Percentiles rank a stretch among this genome's conserved stretches.
Evolutionary conservation across 2,797 vertebrate genomes (phyloP).

Genomic region (Nyctalus aviator): DNA sequence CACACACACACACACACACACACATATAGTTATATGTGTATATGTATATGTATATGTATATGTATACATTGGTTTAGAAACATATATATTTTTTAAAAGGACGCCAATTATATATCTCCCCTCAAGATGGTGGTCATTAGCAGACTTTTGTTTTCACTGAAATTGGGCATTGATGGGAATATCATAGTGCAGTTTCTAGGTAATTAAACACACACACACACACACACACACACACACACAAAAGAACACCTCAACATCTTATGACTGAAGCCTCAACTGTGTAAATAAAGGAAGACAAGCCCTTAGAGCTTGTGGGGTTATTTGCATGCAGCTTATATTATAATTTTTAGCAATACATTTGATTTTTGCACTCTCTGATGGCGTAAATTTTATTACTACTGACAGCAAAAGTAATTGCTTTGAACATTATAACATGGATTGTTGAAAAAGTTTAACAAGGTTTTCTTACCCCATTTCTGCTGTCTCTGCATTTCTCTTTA

Average conservation of each 20-base stretch:
- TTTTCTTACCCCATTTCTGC: conserved; percentile 36
- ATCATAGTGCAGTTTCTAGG: neutral
- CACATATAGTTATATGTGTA: no score
- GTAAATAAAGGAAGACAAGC: conserved; percentile 38
- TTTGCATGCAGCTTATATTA: conserved; percentile 73
- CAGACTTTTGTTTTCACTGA: neutral
- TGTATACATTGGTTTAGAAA: no score
- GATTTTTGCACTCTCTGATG: conserved; percentile 78
- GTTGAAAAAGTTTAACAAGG: conserved; percentile 77
- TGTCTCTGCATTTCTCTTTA: conserved; percentile 32
- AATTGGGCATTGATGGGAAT: conserved; percentile 17
- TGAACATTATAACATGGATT: conserved; percentile 73
- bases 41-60: no score
- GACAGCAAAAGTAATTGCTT: conserved; percentile 83
- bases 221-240: no score
- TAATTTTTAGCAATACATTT: conserved; percentile 78
- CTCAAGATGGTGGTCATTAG: neutral
- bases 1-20: no score
- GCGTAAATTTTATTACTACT: conserved; percentile 77
- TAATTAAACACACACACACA: neutral
- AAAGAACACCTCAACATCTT: neutral
- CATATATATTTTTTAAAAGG: neutral
- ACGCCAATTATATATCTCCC: neutral
- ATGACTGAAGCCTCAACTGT: neutral
- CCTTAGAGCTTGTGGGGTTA: conserved; percentile 66